Base-by-base conservation (phyloP, 2,113 vertebrate species). In the Pithys albifrons region DNA sequence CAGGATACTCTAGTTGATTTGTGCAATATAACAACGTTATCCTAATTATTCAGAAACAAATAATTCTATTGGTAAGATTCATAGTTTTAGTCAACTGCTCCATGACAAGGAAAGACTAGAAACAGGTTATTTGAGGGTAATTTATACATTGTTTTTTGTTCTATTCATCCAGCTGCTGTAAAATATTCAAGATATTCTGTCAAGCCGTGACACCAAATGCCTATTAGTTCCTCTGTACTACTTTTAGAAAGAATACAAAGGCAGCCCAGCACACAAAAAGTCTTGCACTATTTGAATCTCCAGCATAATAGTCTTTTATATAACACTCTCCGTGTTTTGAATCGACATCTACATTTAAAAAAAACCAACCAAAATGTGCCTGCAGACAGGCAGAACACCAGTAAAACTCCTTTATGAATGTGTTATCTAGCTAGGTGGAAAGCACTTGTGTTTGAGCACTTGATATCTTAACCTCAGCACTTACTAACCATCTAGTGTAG, bases 231-330 rank as follows among this genome's bases (percentile, higher is more conserved):
- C 46, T 51, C 46, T 37, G 28, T 31, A n/a, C 37, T 59, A 35
- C 59, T 80, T 85, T 35, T 28, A 67, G 43, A 39, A 83, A 28
- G 49, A 80, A 64, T 31, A 61, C 43, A 88, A 45, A 83, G 33
- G 67, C 67, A 89, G 66, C 37, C 25, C 25, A 69, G 66, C 58
- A 80, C 35, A 94, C 89, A 91, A 59, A 58, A 83, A 37, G 24
- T 61, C 75, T 83, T 59, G 48, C 24, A n/a, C 19, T 86, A 37
- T 45, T 82, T 76, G 64, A 75, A 62, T 70, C 46, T 70, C 70
- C 45, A 80, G 28, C 29, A 85, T 31, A 90, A 94, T 27, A 46
- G 79, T 13, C 85, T 85, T 96, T 93, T 91, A 81, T 88, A 37
- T 3, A 35, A 57, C 3, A 0, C 10, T 48, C 43, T 71, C 51